Conservation (phyloP, 2,888 invertebrate genomes). For the Calliphora vomitoria region DNA sequence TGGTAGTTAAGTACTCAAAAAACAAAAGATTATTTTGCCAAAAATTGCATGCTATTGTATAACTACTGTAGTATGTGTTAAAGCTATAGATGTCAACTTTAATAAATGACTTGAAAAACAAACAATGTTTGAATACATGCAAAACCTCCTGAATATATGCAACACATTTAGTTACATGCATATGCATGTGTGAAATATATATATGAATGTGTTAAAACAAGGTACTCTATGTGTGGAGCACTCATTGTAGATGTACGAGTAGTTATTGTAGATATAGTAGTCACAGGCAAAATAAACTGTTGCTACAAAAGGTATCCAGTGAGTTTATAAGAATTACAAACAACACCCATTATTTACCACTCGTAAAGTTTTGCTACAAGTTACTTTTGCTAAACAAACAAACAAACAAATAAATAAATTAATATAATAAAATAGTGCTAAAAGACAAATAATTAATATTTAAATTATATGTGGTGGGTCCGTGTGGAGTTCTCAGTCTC, state of each 20-base stretch:
- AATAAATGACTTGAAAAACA: conserved; percentile 42
- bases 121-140: conserved; percentile 27
- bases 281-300: background rate
- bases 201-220: background rate
- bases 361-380: background rate
- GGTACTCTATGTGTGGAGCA: conserved; percentile 12
- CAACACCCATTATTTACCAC: background rate
- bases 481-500: too few species aligned
- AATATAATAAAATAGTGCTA: too few species aligned
- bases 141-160: background rate
- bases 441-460: too few species aligned
- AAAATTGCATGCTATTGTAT: conserved; percentile 25
- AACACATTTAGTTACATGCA: background rate
- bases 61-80: background rate
- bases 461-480: too few species aligned
- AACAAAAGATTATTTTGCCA: background rate
- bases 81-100: conserved; percentile 53
- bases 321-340: background rate
- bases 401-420: too few species aligned
- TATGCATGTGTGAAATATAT: background rate
- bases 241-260: background rate
- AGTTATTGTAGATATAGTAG: background rate
- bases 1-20: background rate
- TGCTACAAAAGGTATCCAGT: background rate
- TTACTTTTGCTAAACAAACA: background rate